phyloP scores from a whole-genome alignment of 2,888 invertebrate genomes.

The Eucriotettix oculatus region DNA sequence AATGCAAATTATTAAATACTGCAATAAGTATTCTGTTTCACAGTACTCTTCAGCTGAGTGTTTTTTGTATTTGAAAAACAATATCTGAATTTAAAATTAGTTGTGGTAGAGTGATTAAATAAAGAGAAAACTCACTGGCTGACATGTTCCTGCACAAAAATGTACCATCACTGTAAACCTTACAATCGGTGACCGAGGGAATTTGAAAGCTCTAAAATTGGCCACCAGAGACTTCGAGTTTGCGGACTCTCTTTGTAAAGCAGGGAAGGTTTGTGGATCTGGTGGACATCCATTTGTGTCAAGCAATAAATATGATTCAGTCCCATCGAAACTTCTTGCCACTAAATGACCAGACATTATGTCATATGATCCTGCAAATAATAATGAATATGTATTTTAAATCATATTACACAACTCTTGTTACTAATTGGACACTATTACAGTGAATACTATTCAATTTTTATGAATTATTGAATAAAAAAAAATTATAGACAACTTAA shows the following conservation, averaged over 20 bases:
- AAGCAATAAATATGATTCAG: constrained; percentile 51
- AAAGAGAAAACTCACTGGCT: constrained; percentile 29
- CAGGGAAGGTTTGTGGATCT: constrained; percentile 44
- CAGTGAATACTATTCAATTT: no score
- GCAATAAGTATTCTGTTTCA: no score
- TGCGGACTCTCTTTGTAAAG: constrained; percentile 21
- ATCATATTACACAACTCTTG: no score
- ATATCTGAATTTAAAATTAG: no score
- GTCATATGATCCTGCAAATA: constrained; percentile 15
- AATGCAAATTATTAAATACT: no score
- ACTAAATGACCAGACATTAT: constrained; percentile 57
- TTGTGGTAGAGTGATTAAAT: no score
- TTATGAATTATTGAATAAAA: no score
- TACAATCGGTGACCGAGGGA: constrained; percentile 67
- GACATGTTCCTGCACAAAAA: constrained; percentile 57
- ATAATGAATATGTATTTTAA: background rate
- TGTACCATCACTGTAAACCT: constrained; percentile 67
- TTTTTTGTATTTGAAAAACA: no score
- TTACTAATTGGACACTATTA: no score
- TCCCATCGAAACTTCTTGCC: constrained; percentile 58
- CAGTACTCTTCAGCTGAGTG: no score
- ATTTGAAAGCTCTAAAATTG: constrained; percentile 58
- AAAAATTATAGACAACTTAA: no score
- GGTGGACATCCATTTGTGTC: constrained; percentile 69
- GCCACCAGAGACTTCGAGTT: constrained; percentile 16